Evolutionary conservation across 2,888 invertebrate species (phyloP).

Genomic region (Ormyrus pomaceus): DNA sequence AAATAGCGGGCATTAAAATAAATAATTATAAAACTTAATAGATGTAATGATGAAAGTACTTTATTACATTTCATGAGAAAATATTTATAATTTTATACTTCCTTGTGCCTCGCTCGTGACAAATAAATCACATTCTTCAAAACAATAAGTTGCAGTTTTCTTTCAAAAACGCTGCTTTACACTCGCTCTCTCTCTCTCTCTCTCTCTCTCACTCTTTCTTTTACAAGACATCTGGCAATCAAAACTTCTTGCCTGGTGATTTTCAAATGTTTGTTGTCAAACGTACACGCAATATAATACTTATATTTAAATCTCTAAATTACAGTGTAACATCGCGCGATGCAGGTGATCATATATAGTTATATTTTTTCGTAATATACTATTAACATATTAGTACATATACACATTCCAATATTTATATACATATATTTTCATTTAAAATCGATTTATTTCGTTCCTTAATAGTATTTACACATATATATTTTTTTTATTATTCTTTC

Average conservation of each 20-base stretch:
- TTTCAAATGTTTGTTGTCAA: slow-evolving; percentile 16
- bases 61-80: slow-evolving; percentile 69
- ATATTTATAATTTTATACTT: slow-evolving; percentile 68
- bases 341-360: slow-evolving; percentile 30
- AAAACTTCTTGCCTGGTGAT: slow-evolving; percentile 29
- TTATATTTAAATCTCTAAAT: slow-evolving; percentile 48
- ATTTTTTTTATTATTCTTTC: slow-evolving; percentile 46
- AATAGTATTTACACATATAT: slow-evolving; percentile 35
- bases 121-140: slow-evolving; percentile 39
- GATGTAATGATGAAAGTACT: slow-evolving; percentile 57
- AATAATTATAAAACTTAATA: neutral
- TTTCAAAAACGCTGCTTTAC: slow-evolving; percentile 11
- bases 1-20: neutral
- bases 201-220: slow-evolving; percentile 33
- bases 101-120: slow-evolving; percentile 58
- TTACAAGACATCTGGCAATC: slow-evolving; percentile 40
- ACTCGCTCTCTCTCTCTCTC: slow-evolving; percentile 6
- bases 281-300: slow-evolving; percentile 26
- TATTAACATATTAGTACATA: slow-evolving; percentile 54
- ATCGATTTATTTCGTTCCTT: slow-evolving; percentile 32
- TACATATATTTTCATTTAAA: slow-evolving; percentile 39
- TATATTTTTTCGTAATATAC: slow-evolving; percentile 38
- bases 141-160: slow-evolving; percentile 22
- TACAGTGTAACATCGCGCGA: slow-evolving; percentile 49
- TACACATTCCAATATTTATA: slow-evolving; percentile 50